These are phyloP conservation scores for Amitus sp. DNA, from an alignment of 2,888 invertebrate genomes.

Conservation along the genomic window DNA sequence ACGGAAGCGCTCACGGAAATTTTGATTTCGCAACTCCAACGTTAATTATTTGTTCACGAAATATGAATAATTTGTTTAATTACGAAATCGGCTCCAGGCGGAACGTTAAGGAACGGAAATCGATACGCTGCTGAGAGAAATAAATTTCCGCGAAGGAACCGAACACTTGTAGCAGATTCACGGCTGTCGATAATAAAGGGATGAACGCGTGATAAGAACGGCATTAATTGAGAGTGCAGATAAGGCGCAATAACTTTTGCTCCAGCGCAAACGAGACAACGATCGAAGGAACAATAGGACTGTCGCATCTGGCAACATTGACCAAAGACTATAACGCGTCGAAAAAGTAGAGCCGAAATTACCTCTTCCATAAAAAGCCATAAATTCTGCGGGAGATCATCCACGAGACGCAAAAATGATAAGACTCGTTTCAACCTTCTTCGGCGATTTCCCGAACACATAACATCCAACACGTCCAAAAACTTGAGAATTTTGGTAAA, in stretches of 20 bases:
- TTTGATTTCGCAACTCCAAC: not conserved
- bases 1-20: not conserved
- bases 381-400: constrained; percentile 22
- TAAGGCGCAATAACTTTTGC: constrained; percentile 53
- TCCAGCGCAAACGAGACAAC: constrained; percentile 49
- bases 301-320: constrained; percentile 42
- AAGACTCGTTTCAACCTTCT: not conserved
- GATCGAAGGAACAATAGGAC: constrained; percentile 53
- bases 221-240: constrained; percentile 62
- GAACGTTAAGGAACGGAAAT: too few relatives aligned
- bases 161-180: constrained; percentile 30
- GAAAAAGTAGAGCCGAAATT: constrained; percentile 20
- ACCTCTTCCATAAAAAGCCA: constrained; percentile 18
- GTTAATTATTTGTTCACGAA: not conserved
- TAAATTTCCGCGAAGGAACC: constrained; percentile 35
- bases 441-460: not conserved
- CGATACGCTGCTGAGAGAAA: constrained; percentile 20
- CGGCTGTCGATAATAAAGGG: constrained; percentile 55
- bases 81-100: too few relatives aligned
- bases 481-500: too few relatives aligned
- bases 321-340: constrained; percentile 32
- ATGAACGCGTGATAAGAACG: constrained; percentile 55
- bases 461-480: too few relatives aligned
- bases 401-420: constrained; percentile 10
- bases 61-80: too few relatives aligned